Base-by-base conservation (phyloP, 1,140 invertebrate species). In the Aphaenogaster ashmeadi region DNA sequence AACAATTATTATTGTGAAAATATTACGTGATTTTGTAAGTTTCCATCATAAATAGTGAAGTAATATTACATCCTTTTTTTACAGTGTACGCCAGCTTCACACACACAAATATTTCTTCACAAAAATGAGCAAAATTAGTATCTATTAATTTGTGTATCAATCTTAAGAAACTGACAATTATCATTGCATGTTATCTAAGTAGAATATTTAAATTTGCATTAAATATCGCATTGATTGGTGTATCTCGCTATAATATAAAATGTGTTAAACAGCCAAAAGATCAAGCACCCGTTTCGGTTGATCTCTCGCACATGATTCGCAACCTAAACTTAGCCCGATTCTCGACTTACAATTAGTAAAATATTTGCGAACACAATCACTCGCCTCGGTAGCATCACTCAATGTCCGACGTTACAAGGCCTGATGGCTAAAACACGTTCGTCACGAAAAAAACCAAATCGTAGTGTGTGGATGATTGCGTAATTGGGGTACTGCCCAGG, bases 351-450 rank as follows among this genome's bases (percentile, higher is more conserved):
- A 7, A 8, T 7, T 44, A 86, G 91, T 84, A 89, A 88, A 88
- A 94, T 93, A 93, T 93, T 91, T 92, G 91, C 86, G 92, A 93
- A 94, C 93, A 95, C 94, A 95, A 95, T 95, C 91, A 91, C 78
- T 92, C 90, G 92, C 93, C 93, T 92, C 91, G 88, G 87, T 85
- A 90, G 88, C 93, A 95, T 95, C 94, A 93, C 90, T 95, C 94
- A 95, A 95, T 92, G 94, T 95, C 94, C 91, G 86, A 90, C 85
- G 79, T 67, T 94, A 95, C 94, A 95, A 93, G 94, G 47, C 91
- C 89, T 92, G 93, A 94, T 94, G 94, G 91, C 93, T 91, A 90
- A 74, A 90, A 86, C 81, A 69, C 56, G 80, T 90, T 91, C 83
- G 77, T 91, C 89, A 90, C 54, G 83, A 90, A 86, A 64, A 58